phyloP scores from a whole-genome alignment of 2,113 vertebrate species.

The Ahaetulla prasina region DNA sequence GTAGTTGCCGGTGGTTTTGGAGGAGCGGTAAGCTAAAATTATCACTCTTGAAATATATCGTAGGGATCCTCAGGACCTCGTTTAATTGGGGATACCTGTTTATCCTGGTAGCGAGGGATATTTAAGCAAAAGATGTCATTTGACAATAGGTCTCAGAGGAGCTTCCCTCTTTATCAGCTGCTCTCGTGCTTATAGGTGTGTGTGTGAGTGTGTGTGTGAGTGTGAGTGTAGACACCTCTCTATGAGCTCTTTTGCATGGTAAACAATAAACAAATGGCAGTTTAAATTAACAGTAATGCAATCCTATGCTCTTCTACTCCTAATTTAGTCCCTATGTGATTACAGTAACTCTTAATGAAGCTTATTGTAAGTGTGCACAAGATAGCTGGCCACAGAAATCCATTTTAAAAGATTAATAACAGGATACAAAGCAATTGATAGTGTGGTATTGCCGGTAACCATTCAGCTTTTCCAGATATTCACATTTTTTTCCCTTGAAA shows the following conservation, averaged over 20 bases:
- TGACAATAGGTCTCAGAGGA: too few species aligned
- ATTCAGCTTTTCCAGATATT: constrained; percentile 6
- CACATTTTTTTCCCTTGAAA: neutral
- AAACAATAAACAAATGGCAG: neutral
- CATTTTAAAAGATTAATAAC: neutral
- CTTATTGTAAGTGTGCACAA: neutral
- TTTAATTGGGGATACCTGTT: too few species aligned
- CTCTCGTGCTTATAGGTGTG: too few species aligned
- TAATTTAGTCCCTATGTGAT: neutral
- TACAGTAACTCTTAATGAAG: neutral
- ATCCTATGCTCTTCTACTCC: neutral
- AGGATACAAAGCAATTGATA: neutral
- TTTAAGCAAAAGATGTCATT: too few species aligned
- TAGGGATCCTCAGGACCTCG: too few species aligned
- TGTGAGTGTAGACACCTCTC: neutral
- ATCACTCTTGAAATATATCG: too few species aligned
- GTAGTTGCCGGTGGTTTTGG: too few species aligned
- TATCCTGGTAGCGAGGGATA: too few species aligned
- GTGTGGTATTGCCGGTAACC: neutral
- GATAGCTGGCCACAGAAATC: neutral
- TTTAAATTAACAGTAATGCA: neutral
- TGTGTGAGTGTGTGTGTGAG: neutral
- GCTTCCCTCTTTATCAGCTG: too few species aligned
- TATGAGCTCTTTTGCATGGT: neutral
- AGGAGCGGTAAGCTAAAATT: too few species aligned